phyloP scores from a whole-genome alignment of 2,888 invertebrate genomes.

The Lypha dubia region DNA sequence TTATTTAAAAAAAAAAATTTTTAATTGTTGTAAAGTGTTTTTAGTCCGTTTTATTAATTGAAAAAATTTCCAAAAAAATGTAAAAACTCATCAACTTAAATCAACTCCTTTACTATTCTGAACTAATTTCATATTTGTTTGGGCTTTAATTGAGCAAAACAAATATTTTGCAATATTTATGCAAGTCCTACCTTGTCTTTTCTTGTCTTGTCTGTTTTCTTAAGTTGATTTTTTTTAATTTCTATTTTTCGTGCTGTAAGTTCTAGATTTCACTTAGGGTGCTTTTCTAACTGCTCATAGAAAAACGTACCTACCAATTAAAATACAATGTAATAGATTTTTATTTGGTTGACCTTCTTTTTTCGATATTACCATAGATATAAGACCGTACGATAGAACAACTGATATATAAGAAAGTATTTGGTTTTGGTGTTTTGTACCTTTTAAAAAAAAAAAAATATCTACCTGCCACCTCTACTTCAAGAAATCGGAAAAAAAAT shows the following conservation, averaged over 20 bases:
- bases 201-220: constrained; percentile 48
- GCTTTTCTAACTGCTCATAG: constrained; percentile 16
- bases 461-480: constrained; percentile 14
- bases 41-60: no score
- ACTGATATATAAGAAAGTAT: not conserved
- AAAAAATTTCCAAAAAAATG: no score
- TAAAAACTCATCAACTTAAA: no score
- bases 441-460: not conserved
- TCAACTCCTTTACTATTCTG: not conserved
- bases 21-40: no score
- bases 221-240: constrained; percentile 24
- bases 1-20: no score
- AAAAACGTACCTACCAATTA: constrained; percentile 27
- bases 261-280: constrained; percentile 59
- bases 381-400: not conserved
- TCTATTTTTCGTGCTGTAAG: constrained; percentile 12
- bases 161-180: constrained; percentile 29
- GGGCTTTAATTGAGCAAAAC: constrained; percentile 29
- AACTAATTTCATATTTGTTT: not conserved
- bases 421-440: constrained; percentile 25
- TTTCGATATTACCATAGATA: constrained; percentile 30
- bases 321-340: constrained; percentile 54
- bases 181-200: constrained; percentile 61
- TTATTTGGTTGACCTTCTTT: constrained; percentile 66
- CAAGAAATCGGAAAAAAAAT: constrained; percentile 12